Evolutionary conservation across 2,797 vertebrate genomes (phyloP).

Genomic region (Sarcoramphus papa): DNA sequence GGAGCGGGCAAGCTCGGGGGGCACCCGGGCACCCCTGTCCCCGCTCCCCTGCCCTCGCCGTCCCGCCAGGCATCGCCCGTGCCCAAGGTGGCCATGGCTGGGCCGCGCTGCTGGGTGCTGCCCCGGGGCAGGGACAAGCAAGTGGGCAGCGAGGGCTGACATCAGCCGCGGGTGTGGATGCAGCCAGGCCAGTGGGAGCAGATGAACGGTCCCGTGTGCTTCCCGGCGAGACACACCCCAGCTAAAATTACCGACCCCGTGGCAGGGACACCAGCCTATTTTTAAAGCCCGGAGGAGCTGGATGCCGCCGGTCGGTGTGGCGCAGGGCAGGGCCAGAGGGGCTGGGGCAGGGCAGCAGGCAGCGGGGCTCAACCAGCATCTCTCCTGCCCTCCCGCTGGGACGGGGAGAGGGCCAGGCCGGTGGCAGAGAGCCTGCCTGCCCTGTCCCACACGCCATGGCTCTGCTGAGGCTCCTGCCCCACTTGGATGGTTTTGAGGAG

Average conservation of each 20-base stretch:
- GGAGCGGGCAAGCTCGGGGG: not conserved
- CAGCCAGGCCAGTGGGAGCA: not conserved
- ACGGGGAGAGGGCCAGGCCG: rapidly evolving
- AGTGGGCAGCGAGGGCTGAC: not conserved
- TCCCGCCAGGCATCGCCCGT: rapidly evolving
- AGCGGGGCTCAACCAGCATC: not conserved
- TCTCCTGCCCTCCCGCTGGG: not conserved
- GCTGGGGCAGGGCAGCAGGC: not conserved
- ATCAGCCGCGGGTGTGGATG: not conserved
- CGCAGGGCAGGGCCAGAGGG: not conserved
- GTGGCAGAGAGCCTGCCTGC: not conserved
- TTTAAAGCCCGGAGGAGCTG: slow-evolving; percentile 10
- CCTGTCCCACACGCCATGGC: rapidly evolving
- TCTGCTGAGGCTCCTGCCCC: not conserved
- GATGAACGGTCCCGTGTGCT: not conserved
- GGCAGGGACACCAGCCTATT: slow-evolving; percentile 24
- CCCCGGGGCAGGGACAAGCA: rapidly evolving
- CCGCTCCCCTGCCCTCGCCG: not conserved
- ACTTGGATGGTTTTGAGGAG: not conserved
- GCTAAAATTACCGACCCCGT: slow-evolving; percentile 20
- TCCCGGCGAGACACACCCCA: not conserved
- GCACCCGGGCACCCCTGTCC: not conserved
- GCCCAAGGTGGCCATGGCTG: rapidly evolving
- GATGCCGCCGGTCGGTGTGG: not conserved
- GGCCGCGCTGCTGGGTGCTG: rapidly evolving